Evolutionary conservation across 2,113 vertebrate genomes (phyloP), one percentile per base, ranked within the genome.

Genomic region (Hippocampus abdominalis): DNA sequence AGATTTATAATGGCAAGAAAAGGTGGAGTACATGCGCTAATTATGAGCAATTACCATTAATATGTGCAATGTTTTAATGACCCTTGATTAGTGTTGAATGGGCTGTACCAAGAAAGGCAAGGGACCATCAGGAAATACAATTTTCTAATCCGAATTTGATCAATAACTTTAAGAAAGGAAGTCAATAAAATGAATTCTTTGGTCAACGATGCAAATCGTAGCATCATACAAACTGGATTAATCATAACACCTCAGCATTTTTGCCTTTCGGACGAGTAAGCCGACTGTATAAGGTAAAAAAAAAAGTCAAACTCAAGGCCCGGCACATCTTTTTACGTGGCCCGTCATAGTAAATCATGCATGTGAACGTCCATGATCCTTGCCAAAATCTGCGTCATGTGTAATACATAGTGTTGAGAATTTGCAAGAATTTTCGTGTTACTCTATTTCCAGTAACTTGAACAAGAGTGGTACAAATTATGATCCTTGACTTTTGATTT

Each of bases 41-140:
- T 21, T 73, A 60, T 81, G 53, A 84, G 67, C 57, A 16, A 8
- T 18, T 60, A 29, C 70, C 65, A 79, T 80, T 84, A 84, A 84
- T 80, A 84, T 83, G 73, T 77, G 66, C 66, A 71, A 59, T 73
- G 74, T 40, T 16, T 82, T 39, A 71, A 57, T 57, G 54, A 57
- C 23, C 15, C 23, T 13, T 57, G 15, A 57, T 27, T 27, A 27
- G 54, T 54, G 9, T 32, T 20, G 32, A 70, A 62, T 75, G 49
- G 69, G 13, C 57, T 40, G 36, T 36, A 21, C 6, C 11, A 21
- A 56, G 25, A 18, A 59, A 59, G 27, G 9, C 25, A 25, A 13
- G 59, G 18, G 10, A 62, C 7, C 21, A 9, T 20, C 12, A 13
- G 10, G 3, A 10, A 39, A 62, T 62, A 62, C 60, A 40, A 36